Percentiles rank a stretch among this genome's conserved stretches.
Evolutionary conservation across 1,140 invertebrate species (phyloP).

Genomic region (Trichogramma pretiosum): DNA sequence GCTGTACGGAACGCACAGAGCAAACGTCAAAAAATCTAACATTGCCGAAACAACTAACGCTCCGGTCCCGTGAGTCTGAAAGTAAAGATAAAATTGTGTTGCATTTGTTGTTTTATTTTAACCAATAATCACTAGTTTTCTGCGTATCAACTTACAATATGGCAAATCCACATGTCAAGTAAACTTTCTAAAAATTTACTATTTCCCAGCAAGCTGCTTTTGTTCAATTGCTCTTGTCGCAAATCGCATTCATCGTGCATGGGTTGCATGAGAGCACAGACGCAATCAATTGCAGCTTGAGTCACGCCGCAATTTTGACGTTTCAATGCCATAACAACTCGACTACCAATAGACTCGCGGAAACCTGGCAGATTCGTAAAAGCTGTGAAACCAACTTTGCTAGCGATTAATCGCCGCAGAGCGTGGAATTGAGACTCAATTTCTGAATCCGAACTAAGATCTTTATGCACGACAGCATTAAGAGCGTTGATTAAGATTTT

Average conservation of each 20-base stretch:
- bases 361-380: slow-evolving; percentile 88
- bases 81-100: slow-evolving; percentile 12
- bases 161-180: slow-evolving; percentile 89
- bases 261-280: slow-evolving; percentile 96
- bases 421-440: slow-evolving; percentile 92
- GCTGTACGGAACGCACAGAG: slow-evolving; percentile 95
- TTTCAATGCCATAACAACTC: slow-evolving; percentile 85
- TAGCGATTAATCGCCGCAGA: slow-evolving; percentile 83
- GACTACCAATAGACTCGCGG: slow-evolving; percentile 86
- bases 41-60: slow-evolving; percentile 82
- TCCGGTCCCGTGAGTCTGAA: slow-evolving; percentile 69
- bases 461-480: slow-evolving; percentile 64
- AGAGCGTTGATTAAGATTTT: slow-evolving; percentile 81
- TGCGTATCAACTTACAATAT: slow-evolving; percentile 69
- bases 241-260: slow-evolving; percentile 96
- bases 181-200: slow-evolving; percentile 87
- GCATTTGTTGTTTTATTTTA: neutral
- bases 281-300: slow-evolving; percentile 93
- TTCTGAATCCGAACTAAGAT: slow-evolving; percentile 61
- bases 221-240: slow-evolving; percentile 95
- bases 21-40: slow-evolving; percentile 98
- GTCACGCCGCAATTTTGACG: slow-evolving; percentile 82
- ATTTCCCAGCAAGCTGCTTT: slow-evolving; percentile 87
- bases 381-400: slow-evolving; percentile 93
- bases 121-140: neutral